Percentiles rank a stretch among this genome's conserved stretches.
Conservation (phyloP, 2,113 vertebrate genomes). For the Steatornis caripensis region DNA sequence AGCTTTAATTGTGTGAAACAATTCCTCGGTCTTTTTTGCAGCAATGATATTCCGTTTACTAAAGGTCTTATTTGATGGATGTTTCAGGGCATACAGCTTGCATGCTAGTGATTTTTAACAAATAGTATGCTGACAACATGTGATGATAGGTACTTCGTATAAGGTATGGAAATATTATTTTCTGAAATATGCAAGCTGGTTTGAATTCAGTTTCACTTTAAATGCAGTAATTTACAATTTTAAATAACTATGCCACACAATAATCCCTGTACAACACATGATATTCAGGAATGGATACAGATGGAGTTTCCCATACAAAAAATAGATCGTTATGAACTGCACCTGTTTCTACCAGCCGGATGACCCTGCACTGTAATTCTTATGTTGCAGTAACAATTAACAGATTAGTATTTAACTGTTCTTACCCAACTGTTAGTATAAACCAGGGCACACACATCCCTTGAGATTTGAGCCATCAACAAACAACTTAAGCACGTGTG, state of each 20-base stretch:
- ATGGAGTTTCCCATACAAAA: background rate
- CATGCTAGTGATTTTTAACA: background rate
- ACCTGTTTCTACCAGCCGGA: background rate
- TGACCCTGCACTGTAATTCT: background rate
- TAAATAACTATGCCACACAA: background rate
- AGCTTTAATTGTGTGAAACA: conserved; percentile 21
- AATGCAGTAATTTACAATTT: background rate
- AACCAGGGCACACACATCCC: background rate
- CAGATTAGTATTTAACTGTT: background rate
- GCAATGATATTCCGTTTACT: background rate
- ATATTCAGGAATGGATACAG: background rate
- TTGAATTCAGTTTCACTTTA: background rate
- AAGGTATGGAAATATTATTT: background rate
- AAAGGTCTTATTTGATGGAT: background rate
- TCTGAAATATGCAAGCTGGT: background rate
- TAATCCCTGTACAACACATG: background rate
- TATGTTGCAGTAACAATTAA: background rate
- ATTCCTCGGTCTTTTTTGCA: background rate
- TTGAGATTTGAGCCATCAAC: background rate
- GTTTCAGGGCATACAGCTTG: background rate
- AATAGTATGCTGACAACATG: background rate
- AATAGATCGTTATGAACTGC: background rate
- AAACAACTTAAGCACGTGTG: background rate
- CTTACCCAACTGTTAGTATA: background rate
- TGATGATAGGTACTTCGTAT: background rate